Evolutionary conservation across 2,888 invertebrate species (phyloP).

Genomic region (Salpingus planirostris): DNA sequence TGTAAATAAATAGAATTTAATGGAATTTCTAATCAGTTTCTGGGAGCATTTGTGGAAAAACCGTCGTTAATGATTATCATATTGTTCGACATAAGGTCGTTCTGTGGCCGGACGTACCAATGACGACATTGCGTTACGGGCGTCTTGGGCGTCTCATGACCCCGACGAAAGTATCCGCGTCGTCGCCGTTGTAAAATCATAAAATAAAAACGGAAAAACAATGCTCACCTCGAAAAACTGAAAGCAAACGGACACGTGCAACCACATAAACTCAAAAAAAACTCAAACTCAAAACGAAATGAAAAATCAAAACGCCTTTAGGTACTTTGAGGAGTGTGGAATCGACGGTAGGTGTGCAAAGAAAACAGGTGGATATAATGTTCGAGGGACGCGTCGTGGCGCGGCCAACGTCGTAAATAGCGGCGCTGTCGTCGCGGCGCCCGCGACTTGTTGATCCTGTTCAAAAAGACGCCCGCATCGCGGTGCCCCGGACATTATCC

Average conservation of each 20-base stretch:
- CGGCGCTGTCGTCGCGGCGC: constrained; percentile 43
- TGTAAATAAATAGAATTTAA: too few relatives aligned
- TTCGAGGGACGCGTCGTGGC: constrained; percentile 40
- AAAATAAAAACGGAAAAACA: constrained; percentile 24
- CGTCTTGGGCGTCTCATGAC: constrained; percentile 35
- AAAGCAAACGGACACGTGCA: constrained; percentile 22
- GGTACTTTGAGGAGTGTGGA: constrained; percentile 5
- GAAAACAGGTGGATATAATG: constrained; percentile 40
- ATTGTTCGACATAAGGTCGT: too few relatives aligned
- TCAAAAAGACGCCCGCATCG: constrained; percentile 20
- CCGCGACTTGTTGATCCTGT: constrained; percentile 32
- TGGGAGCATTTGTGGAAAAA: too few relatives aligned
- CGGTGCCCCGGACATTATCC: constrained; percentile 1
- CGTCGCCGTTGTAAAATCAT: constrained; percentile 12
- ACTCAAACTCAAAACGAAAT: constrained; percentile 17
- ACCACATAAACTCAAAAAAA: constrained; percentile 17
- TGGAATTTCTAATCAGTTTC: too few relatives aligned
- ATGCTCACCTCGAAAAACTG: constrained; percentile 28
- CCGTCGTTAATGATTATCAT: too few relatives aligned
- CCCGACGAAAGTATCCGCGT: constrained; percentile 20
- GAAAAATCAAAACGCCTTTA: constrained; percentile 10
- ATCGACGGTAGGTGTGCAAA: constrained; percentile 24
- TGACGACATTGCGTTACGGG: constrained; percentile 10
- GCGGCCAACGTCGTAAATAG: constrained; percentile 43
- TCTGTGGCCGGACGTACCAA: background rate